These are phyloP conservation scores for Buceros bicornis DNA, from an alignment of 2,797 vertebrate species.

Conservation along the genomic window DNA sequence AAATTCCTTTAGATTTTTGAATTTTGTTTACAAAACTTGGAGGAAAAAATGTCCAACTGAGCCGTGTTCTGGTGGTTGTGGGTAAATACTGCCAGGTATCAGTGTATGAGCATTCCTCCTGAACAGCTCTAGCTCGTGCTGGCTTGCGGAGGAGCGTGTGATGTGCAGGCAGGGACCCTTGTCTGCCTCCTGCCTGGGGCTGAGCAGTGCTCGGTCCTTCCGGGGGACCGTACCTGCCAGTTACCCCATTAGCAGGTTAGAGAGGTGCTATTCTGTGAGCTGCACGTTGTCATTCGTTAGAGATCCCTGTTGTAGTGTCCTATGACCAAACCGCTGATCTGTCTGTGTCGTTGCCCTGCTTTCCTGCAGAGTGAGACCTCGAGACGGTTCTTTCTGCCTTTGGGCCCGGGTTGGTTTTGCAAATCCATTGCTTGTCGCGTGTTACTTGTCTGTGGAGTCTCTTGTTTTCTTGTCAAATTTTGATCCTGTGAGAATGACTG, in stretches of 20 bases:
- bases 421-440: accelerated
- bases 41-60: not conserved
- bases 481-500: not conserved
- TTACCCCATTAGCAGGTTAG: accelerated
- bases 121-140: not conserved
- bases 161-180: accelerated
- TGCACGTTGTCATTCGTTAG: not conserved
- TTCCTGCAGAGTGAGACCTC: accelerated
- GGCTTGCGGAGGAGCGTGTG: not conserved
- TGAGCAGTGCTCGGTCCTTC: not conserved
- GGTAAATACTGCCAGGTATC: not conserved
- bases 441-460: not conserved
- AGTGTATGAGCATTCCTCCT: not conserved
- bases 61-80: not conserved
- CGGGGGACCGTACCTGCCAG: not conserved
- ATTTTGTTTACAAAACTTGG: not conserved
- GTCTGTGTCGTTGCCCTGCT: accelerated
- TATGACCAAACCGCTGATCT: not conserved
- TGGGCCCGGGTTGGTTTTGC: not conserved
- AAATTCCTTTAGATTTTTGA: not conserved
- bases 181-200: not conserved
- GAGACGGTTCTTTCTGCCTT: not conserved
- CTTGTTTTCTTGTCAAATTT: not conserved
- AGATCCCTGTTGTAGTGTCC: not conserved
- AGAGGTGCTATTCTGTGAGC: not conserved